Percentiles rank a stretch among this genome's conserved stretches.
Evolutionary conservation across 2,888 invertebrate genomes (phyloP).

Genomic region (Oscheius myriophilus): DNA sequence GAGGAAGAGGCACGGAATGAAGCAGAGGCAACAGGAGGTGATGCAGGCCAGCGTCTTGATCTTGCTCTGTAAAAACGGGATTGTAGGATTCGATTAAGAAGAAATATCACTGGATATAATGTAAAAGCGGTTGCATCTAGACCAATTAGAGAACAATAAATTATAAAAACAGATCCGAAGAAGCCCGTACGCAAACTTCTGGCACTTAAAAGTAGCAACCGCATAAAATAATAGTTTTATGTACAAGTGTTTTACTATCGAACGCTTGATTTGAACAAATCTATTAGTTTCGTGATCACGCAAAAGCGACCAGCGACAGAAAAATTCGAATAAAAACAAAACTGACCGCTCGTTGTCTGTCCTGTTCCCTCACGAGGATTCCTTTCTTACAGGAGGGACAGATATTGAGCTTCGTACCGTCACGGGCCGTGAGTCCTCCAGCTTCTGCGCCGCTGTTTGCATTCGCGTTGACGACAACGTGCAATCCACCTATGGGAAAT

Average conservation of each 20-base stretch:
- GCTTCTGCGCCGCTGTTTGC: slow-evolving; percentile 12
- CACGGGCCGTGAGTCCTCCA: slow-evolving; percentile 4
- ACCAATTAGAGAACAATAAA: too few species aligned
- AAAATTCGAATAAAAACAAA: too few species aligned
- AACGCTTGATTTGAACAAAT: too few species aligned
- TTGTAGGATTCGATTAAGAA: background rate
- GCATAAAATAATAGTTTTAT: too few species aligned
- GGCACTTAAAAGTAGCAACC: too few species aligned
- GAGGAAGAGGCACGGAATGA: slow-evolving; percentile 10
- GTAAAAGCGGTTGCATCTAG: too few species aligned
- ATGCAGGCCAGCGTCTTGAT: slow-evolving; percentile 4
- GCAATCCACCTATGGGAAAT: background rate
- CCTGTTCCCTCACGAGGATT: slow-evolving; percentile 14
- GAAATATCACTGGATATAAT: too few species aligned
- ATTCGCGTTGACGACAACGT: slow-evolving; percentile 15
- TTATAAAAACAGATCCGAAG: too few species aligned
- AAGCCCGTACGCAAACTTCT: too few species aligned
- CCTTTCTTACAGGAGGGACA: slow-evolving; percentile 18
- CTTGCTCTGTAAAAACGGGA: background rate
- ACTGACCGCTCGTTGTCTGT: slow-evolving; percentile 13
- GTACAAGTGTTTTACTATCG: too few species aligned
- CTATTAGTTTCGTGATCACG: too few species aligned
- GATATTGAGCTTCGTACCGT: background rate
- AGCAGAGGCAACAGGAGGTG: slow-evolving; percentile 11
- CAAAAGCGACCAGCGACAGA: too few species aligned